These are phyloP conservation scores for Acleris sparsana DNA, from an alignment of 2,888 invertebrate species.

Conservation along the genomic window DNA sequence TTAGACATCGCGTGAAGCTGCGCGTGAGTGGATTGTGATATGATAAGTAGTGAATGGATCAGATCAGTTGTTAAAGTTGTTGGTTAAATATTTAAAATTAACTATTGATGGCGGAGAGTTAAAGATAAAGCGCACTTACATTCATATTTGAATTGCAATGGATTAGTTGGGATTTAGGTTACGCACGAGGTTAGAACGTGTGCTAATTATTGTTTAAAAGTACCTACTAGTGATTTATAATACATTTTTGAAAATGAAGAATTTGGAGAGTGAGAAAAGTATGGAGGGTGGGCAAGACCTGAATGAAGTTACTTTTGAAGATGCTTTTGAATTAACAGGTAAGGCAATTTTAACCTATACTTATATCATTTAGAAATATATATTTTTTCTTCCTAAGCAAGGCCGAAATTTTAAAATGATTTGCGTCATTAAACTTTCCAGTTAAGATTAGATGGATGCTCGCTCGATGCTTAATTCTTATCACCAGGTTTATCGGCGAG, in stretches of 20 bases:
- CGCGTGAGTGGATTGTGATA: neutral
- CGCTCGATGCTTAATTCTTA: too few species aligned
- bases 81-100: neutral
- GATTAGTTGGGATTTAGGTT: neutral
- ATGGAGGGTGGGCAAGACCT: slow-evolving; percentile 45
- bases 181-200: slow-evolving; percentile 5
- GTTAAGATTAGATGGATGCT: too few species aligned
- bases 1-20: neutral
- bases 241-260: slow-evolving; percentile 23
- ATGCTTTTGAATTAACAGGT: slow-evolving; percentile 76
- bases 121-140: too few species aligned
- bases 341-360: slow-evolving; percentile 9
- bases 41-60: neutral
- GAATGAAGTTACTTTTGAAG: slow-evolving; percentile 67
- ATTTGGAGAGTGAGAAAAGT: slow-evolving; percentile 45
- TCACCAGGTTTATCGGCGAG: too few species aligned
- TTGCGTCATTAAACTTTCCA: too few species aligned
- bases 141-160: neutral
- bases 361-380: neutral
- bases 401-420: too few species aligned
- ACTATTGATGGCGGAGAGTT: neutral
- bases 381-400: too few species aligned
- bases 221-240: neutral
- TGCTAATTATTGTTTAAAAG: neutral
- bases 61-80: neutral